These are phyloP conservation scores for Trachelus stipa DNA, from an alignment of 2,888 invertebrate genomes.

Conservation along the genomic window DNA sequence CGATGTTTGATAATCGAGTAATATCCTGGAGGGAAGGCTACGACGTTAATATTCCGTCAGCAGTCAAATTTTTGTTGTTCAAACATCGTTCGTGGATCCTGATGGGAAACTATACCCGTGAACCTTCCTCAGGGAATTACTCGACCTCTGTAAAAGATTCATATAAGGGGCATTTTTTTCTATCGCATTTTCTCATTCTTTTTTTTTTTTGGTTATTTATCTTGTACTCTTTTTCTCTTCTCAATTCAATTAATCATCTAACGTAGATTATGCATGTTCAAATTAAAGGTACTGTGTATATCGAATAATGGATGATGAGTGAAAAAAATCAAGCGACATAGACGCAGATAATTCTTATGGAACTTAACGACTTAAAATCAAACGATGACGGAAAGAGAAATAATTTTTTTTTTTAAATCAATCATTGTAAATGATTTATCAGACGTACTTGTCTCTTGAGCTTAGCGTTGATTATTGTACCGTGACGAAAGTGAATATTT, in stretches of 20 bases:
- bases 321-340: constrained; percentile 46
- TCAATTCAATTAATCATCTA: not conserved
- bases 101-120: not conserved
- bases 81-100: not conserved
- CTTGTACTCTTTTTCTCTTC: not conserved
- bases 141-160: constrained; percentile 7
- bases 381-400: not conserved
- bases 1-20: not conserved
- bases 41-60: not conserved
- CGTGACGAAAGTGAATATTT: not conserved
- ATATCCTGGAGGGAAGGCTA: not conserved
- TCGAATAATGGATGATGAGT: constrained; percentile 46
- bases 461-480: not conserved
- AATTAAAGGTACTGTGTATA: constrained; percentile 21
- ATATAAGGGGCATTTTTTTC: not conserved
- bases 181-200: not conserved
- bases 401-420: not conserved
- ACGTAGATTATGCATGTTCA: not conserved
- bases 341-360: constrained; percentile 31
- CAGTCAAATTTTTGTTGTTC: not conserved
- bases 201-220: not conserved
- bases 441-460: not conserved
- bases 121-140: not conserved
- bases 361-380: not conserved
- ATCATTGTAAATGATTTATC: not conserved